Evolutionary conservation across 1,140 invertebrate genomes (phyloP).

Genomic region (Araneus ventricosus): DNA sequence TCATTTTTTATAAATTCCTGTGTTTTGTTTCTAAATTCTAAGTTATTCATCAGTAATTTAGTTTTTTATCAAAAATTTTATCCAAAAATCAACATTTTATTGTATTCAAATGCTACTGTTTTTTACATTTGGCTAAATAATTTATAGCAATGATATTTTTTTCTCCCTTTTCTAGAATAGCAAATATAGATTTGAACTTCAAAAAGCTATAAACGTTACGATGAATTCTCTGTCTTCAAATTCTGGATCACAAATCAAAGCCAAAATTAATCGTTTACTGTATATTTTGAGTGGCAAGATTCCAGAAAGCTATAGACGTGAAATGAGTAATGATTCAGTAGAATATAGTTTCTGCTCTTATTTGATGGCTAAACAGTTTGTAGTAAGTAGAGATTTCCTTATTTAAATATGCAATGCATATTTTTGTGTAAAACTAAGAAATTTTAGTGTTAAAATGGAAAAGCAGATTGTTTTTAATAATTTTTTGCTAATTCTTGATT

Average conservation of each 20-base stretch:
- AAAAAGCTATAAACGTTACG: slow-evolving; percentile 90
- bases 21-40: too few species aligned
- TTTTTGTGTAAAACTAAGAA: neutral
- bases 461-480: too few species aligned
- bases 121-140: too few species aligned
- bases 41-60: too few species aligned
- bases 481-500: too few species aligned
- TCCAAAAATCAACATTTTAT: too few species aligned
- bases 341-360: slow-evolving; percentile 86
- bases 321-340: slow-evolving; percentile 82
- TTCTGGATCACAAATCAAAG: slow-evolving; percentile 85
- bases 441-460: neutral
- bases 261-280: slow-evolving; percentile 88
- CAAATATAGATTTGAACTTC: slow-evolving; percentile 88
- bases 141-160: too few species aligned
- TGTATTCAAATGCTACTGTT: too few species aligned
- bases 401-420: slow-evolving; percentile 7
- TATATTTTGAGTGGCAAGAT: slow-evolving; percentile 86
- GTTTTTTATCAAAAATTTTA: too few species aligned
- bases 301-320: slow-evolving; percentile 83
- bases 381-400: slow-evolving; percentile 81
- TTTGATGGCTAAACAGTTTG: slow-evolving; percentile 87
- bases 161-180: slow-evolving; percentile 81
- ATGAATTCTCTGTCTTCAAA: slow-evolving; percentile 91
- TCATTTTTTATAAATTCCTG: too few species aligned